These are phyloP conservation scores for Gallinago undulata DNA, from an alignment of 2,113 vertebrate genomes.

Conservation along the genomic window DNA sequence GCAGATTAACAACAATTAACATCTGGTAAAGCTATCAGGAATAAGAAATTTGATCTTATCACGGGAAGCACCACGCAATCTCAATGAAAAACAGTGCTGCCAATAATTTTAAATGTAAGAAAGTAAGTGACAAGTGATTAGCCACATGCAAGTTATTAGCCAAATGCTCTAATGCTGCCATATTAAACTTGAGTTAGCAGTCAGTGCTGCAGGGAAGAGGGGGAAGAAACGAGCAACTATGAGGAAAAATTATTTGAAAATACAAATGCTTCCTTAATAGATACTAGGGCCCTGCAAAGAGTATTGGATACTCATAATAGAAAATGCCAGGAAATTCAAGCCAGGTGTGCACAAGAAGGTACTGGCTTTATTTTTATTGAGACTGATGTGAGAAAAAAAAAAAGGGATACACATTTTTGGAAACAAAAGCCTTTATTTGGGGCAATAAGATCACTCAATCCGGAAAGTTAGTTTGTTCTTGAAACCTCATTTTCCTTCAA, in stretches of 20 bases:
- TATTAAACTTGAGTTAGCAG: background rate
- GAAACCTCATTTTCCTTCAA: background rate
- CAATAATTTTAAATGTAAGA: background rate
- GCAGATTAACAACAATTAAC: background rate
- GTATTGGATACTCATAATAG: background rate
- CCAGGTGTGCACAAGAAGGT: background rate
- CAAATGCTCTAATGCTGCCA: background rate
- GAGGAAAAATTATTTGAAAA: background rate
- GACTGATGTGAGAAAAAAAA: background rate
- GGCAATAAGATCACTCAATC: background rate
- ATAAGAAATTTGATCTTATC: slow-evolving; percentile 25
- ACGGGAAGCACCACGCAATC: slow-evolving; percentile 12
- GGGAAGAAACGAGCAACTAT: background rate
- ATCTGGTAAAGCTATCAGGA: background rate
- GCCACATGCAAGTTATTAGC: background rate
- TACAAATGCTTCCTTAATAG: background rate
- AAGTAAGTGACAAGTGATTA: background rate
- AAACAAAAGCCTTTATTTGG: background rate
- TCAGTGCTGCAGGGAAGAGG: background rate
- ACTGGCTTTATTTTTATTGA: background rate
- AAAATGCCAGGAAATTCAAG: background rate
- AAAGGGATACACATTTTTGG: background rate
- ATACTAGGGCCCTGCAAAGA: background rate
- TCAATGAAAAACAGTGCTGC: background rate
- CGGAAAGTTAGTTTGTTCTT: background rate